These are phyloP conservation scores for Choloepus hoffmanni DNA, from an alignment of 2,113 vertebrate species.

Conservation along the genomic window DNA sequence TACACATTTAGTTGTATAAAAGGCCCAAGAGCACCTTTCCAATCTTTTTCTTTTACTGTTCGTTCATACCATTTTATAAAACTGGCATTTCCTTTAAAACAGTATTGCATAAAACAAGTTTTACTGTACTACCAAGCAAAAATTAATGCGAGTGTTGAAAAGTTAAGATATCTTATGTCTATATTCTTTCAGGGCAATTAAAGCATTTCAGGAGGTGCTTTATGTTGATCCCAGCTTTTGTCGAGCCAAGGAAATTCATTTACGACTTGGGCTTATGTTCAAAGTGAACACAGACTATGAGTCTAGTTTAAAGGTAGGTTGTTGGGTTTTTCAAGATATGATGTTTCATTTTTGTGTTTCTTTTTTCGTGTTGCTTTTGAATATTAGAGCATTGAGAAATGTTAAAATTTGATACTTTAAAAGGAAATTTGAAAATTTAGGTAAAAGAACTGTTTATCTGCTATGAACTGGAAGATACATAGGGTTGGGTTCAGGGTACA, in stretches of 20 bases:
- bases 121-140: constrained; percentile 67
- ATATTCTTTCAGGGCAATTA: constrained; percentile 94
- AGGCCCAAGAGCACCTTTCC: background rate
- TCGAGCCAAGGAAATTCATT: constrained; percentile 98
- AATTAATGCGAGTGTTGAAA: constrained; percentile 62
- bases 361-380: constrained; percentile 48
- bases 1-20: constrained; percentile 36
- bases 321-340: constrained; percentile 62
- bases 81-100: constrained; percentile 63
- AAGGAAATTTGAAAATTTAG: constrained; percentile 60
- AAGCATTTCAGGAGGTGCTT: constrained; percentile 99
- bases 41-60: constrained; percentile 3
- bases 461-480: constrained; percentile 36
- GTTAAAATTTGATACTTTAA: constrained; percentile 63
- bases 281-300: constrained; percentile 97
- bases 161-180: background rate
- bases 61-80: constrained; percentile 57
- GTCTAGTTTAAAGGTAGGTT: constrained; percentile 97
- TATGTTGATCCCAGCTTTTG: constrained; percentile 98
- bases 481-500: constrained; percentile 50
- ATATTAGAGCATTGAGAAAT: constrained; percentile 70
- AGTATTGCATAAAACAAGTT: constrained; percentile 52
- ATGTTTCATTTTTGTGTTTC: constrained; percentile 66
- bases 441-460: constrained; percentile 10
- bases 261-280: constrained; percentile 99